Percentiles rank a stretch among this genome's conserved stretches.
Evolutionary conservation across 1,140 invertebrate genomes (phyloP).

Genomic region (Caerostris darwini): DNA sequence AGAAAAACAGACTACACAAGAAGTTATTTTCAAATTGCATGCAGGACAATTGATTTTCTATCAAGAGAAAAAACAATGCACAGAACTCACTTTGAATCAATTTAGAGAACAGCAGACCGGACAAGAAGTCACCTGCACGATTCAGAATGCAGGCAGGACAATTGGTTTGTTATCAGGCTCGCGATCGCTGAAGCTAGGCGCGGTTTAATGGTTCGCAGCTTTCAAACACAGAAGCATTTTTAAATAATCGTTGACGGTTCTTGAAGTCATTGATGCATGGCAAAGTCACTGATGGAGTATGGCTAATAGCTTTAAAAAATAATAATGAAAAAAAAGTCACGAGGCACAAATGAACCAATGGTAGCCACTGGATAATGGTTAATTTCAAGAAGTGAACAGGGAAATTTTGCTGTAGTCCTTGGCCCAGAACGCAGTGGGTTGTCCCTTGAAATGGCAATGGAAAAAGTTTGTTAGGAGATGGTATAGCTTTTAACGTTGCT

Average conservation of each 20-base stretch:
- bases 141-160: not conserved
- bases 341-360: conserved; percentile 37
- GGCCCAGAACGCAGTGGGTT: not conserved
- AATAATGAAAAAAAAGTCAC: not conserved
- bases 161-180: not conserved
- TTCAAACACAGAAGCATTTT: not conserved
- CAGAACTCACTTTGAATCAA: not conserved
- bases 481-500: too few species aligned
- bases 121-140: too few species aligned
- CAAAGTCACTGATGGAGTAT: not conserved
- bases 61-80: not conserved
- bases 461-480: too few species aligned
- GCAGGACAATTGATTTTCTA: too few species aligned
- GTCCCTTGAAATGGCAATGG: not conserved
- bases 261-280: conserved; percentile 53
- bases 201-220: not conserved
- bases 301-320: conserved; percentile 1
- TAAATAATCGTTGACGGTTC: not conserved
- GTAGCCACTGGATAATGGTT: not conserved
- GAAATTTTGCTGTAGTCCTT: not conserved
- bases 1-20: too few species aligned
- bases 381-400: not conserved
- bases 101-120: too few species aligned
- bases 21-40: too few species aligned
- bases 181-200: not conserved